These are phyloP conservation scores for Pheosia tremula DNA, from an alignment of 2,888 invertebrate genomes.

Conservation along the genomic window DNA sequence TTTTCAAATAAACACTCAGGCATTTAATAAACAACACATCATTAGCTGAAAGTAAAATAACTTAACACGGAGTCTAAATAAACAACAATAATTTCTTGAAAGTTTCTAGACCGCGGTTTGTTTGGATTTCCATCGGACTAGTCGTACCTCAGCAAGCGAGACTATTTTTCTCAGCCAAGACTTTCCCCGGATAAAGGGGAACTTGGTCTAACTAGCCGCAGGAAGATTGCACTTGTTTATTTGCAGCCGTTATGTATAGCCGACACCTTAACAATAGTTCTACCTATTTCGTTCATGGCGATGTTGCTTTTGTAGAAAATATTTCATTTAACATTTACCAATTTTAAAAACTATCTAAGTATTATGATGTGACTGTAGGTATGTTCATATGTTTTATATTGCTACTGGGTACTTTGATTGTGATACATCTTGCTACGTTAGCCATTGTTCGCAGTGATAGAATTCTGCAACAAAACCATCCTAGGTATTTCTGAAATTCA, in stretches of 20 bases:
- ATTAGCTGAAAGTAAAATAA: background rate
- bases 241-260: constrained; percentile 19
- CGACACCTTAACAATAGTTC: constrained; percentile 26
- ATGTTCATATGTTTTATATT: no score
- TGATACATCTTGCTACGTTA: no score
- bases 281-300: constrained; percentile 14
- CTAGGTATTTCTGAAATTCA: no score
- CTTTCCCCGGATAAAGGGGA: constrained; percentile 39
- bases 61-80: background rate
- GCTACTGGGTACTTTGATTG: no score
- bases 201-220: constrained; percentile 43
- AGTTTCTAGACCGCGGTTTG: constrained; percentile 51
- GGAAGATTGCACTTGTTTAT: constrained; percentile 45
- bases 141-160: constrained; percentile 32
- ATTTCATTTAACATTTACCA: no score
- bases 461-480: no score
- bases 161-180: constrained; percentile 49
- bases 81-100: constrained; percentile 35
- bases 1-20: background rate
- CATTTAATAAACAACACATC: background rate
- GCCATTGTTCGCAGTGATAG: no score
- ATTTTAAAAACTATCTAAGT: no score
- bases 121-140: constrained; percentile 36
- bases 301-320: background rate
- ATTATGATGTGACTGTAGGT: no score